phyloP scores from a whole-genome alignment of 1,140 invertebrate species.

The Orius laevigatus region DNA sequence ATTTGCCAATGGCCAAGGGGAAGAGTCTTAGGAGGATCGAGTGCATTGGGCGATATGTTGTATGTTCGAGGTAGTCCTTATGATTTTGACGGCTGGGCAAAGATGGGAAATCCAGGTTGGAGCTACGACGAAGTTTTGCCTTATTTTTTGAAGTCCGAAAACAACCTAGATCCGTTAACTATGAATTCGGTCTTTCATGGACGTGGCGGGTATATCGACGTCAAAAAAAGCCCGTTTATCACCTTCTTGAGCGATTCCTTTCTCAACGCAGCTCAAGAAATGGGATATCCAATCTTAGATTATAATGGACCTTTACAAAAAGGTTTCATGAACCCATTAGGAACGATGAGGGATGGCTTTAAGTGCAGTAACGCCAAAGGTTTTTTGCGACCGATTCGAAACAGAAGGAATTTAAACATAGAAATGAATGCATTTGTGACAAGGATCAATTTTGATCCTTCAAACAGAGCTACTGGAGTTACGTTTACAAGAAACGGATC shows the following conservation, averaged over 20 bases:
- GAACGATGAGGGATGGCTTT: constrained; percentile 62
- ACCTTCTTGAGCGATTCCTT: constrained; percentile 46
- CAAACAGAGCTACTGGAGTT: constrained; percentile 16
- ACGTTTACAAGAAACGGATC: constrained; percentile 7
- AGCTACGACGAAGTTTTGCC: constrained; percentile 69
- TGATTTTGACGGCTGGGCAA: constrained; percentile 83
- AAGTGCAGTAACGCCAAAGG: constrained; percentile 77
- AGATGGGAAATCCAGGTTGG: constrained; percentile 77
- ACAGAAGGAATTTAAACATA: constrained; percentile 51
- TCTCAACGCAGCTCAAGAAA: constrained; percentile 32
- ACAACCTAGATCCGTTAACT: constrained; percentile 66
- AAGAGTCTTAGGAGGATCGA: constrained; percentile 54
- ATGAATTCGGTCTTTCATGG: constrained; percentile 51
- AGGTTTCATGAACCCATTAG: constrained; percentile 36
- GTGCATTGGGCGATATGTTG: constrained; percentile 78
- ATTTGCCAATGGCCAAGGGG: constrained; percentile 74
- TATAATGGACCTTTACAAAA: constrained; percentile 54
- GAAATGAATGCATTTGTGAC: constrained; percentile 57
- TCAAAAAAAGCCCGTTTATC: constrained; percentile 63
- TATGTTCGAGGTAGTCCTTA: constrained; percentile 79
- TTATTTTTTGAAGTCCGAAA: constrained; percentile 76
- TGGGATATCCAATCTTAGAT: constrained; percentile 38
- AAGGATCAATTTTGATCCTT: constrained; percentile 43
- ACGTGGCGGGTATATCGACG: constrained; percentile 59
- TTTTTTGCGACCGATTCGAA: constrained; percentile 59